Evolutionary conservation across 2,888 invertebrate genomes (phyloP), one percentile per base, ranked within the genome.

Genomic region (Drosophila meridionalis): DNA sequence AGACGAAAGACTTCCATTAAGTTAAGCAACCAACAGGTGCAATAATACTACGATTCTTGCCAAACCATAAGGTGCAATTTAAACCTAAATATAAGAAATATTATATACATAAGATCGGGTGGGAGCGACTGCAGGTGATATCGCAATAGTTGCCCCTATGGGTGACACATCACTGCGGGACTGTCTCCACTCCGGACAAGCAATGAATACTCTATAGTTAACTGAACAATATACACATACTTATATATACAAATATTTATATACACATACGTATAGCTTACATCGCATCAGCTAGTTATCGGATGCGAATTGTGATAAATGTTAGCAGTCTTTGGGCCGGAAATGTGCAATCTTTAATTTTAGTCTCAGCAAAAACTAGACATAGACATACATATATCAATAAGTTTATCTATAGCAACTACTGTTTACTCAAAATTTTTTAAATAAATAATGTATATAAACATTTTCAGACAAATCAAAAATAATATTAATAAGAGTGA

Each of bases 261-360:
- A 47, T 65, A 45, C 40, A 64, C 63, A 50, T 63, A 53, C 53
- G 60, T 71, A 57, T 76, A 75, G 76, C 72, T 55, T 76, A 77
- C 72, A 81, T 77, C 83, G 74, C 67, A 79, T 82, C 81, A 65
- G 38, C 57, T 69, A 81, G 73, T 75, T 76, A 78, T 73, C 70
- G 79, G 75, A 87, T 82, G 91, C 91, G 89, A 92, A 92, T 92
- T 92, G 92, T 92, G 92, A 92, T 92, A 92, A 91, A 92, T 91
- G 91, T 91, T 91, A 92, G 91, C 91, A 92, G 91, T 92, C 89
- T 90, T 88, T 87, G 86, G 92, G 92, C 92, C 92, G 92, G 92
- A 92, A 92, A 87, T 90, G 92, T 92, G 92, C 92, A 92, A 92
- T 92, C 84, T 88, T 91, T 89, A 52, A 87, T 79, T 40, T 50